These are phyloP conservation scores for Perizoma flavofasciatum DNA, from an alignment of 2,888 invertebrate species.

Conservation along the genomic window DNA sequence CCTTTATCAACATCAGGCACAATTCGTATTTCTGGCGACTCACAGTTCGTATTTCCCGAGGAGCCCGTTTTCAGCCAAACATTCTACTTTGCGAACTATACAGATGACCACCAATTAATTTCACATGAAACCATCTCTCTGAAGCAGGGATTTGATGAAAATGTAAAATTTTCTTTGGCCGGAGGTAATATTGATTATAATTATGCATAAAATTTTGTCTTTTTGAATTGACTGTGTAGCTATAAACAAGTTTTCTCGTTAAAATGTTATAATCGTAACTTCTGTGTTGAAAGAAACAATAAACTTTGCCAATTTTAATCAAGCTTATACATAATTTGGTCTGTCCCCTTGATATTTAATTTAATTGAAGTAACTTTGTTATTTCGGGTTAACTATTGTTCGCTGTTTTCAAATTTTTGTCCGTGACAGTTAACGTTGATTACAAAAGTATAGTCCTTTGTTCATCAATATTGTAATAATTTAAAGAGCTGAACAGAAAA, in stretches of 20 bases:
- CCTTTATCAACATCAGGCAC: conserved; percentile 52
- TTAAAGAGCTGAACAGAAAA: too few species aligned
- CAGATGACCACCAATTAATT: conserved; percentile 48
- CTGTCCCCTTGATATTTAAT: neutral
- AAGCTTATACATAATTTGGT: conserved; percentile 1
- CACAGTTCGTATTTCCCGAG: conserved; percentile 66
- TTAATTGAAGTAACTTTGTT: conserved; percentile 5
- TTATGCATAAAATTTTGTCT: neutral
- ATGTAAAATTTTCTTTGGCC: conserved; percentile 59
- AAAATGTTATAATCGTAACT: neutral
- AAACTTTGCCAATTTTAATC: conserved; percentile 4
- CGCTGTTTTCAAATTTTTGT: neutral
- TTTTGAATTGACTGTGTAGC: neutral
- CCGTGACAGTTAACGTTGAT: conserved; percentile 5
- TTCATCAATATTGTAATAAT: neutral
- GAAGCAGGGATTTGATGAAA: conserved; percentile 61
- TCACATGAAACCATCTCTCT: conserved; percentile 57
- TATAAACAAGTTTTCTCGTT: neutral
- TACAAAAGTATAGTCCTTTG: neutral
- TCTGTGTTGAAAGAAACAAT: conserved; percentile 2
- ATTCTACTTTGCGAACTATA: conserved; percentile 73
- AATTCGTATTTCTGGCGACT: conserved; percentile 62
- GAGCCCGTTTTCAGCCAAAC: conserved; percentile 72
- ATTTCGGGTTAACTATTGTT: neutral
- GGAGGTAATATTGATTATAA: conserved; percentile 54